Evolutionary conservation across 1,140 invertebrate genomes (phyloP).

Genomic region (Drosophila rufa): DNA sequence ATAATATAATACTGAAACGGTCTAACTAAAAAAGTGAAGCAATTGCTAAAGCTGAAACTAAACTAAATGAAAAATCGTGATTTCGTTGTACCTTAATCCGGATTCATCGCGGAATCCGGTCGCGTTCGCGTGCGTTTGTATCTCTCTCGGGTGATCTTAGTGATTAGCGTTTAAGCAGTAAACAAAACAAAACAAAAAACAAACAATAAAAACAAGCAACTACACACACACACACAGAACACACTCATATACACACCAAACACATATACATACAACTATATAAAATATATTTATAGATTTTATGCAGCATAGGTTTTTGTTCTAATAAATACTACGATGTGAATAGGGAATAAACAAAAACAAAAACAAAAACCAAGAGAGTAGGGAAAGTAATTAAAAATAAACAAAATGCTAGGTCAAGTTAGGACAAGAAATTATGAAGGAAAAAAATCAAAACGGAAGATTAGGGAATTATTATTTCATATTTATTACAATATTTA

Average conservation of each 20-base stretch:
- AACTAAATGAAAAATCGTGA: slow-evolving; percentile 81
- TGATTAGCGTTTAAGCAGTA: slow-evolving; percentile 80
- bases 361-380: slow-evolving; percentile 32
- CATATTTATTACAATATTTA: slow-evolving; percentile 21
- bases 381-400: slow-evolving; percentile 17
- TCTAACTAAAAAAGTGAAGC: slow-evolving; percentile 44
- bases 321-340: slow-evolving; percentile 31
- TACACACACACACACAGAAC: slow-evolving; percentile 23
- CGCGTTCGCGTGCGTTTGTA: slow-evolving; percentile 85
- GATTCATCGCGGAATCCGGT: slow-evolving; percentile 85
- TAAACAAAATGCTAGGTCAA: slow-evolving; percentile 44
- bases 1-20: slow-evolving; percentile 30
- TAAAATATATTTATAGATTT: slow-evolving; percentile 54
- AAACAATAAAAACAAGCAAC: slow-evolving; percentile 39
- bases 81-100: slow-evolving; percentile 85
- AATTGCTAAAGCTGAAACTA: slow-evolving; percentile 60
- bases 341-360: slow-evolving; percentile 28
- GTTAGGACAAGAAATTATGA: slow-evolving; percentile 45
- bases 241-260: slow-evolving; percentile 41
- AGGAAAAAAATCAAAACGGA: slow-evolving; percentile 18
- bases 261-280: slow-evolving; percentile 49
- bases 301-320: slow-evolving; percentile 57
- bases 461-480: slow-evolving; percentile 30
- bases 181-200: slow-evolving; percentile 38
- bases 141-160: slow-evolving; percentile 85